Percentiles rank a stretch among this genome's conserved stretches.
Conservation (phyloP, 1,140 invertebrate genomes). For the Panagrolaimus sp. region DNA sequence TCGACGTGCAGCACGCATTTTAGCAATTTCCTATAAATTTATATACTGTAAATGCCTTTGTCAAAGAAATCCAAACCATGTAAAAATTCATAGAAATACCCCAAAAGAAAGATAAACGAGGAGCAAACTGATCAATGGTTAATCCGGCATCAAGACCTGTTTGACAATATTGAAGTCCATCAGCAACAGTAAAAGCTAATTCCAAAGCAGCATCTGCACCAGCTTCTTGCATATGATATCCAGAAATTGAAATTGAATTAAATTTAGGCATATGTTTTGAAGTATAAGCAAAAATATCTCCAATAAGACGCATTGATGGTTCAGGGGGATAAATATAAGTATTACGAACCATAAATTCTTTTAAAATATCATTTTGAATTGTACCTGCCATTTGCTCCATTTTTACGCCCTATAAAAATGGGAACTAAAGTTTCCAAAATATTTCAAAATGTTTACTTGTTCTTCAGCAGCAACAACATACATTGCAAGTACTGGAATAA, state of each 20-base stretch:
- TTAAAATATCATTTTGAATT: constrained; percentile 70
- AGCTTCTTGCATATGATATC: constrained; percentile 70
- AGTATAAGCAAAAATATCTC: constrained; percentile 68
- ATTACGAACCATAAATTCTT: constrained; percentile 72
- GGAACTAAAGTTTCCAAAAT: constrained; percentile 47
- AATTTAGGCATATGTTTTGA: constrained; percentile 69
- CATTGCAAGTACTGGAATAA: constrained; percentile 68
- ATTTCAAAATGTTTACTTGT: too few relatives aligned
- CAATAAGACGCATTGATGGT: constrained; percentile 68
- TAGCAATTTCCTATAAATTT: constrained; percentile 65
- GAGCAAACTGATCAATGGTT: constrained; percentile 68
- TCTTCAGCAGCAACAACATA: constrained; percentile 67
- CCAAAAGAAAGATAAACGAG: constrained; percentile 69
- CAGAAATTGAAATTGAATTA: constrained; percentile 70
- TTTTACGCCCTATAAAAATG: constrained; percentile 62
- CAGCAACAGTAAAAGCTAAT: constrained; percentile 68
- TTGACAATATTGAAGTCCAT: constrained; percentile 67
- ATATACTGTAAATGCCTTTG: too few relatives aligned
- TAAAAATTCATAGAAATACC: constrained; percentile 71
- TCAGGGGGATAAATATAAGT: constrained; percentile 70
- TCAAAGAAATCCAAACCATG: constrained; percentile 60
- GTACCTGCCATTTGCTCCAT: constrained; percentile 65
- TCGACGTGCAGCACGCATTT: constrained; percentile 67
- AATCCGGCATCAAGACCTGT: constrained; percentile 67
- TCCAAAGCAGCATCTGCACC: constrained; percentile 68